Evolutionary conservation across 2,797 vertebrate genomes (phyloP).

Genomic region (Sebastes diaconus): DNA sequence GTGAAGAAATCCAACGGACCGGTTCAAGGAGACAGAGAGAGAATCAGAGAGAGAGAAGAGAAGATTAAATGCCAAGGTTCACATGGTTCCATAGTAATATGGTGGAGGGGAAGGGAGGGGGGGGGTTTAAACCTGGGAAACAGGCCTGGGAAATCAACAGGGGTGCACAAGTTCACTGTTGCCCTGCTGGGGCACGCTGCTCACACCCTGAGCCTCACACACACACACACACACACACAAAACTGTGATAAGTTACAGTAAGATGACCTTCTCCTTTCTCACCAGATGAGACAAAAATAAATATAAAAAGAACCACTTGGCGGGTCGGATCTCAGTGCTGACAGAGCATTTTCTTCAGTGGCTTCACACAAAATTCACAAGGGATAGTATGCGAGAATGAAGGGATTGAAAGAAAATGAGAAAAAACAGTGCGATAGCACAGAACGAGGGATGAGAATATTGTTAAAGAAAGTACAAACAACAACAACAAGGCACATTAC

Average conservation of each 20-base stretch:
- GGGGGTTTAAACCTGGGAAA: slow-evolving; percentile 71
- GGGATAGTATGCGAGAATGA: slow-evolving; percentile 8
- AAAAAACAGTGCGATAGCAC: not conserved
- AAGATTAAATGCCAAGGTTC: slow-evolving; percentile 71
- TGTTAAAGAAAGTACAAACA: slow-evolving; percentile 28
- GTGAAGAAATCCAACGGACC: slow-evolving; percentile 41
- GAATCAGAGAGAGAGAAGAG: slow-evolving; percentile 43
- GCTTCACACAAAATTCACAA: slow-evolving; percentile 14
- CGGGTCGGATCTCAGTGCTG: slow-evolving; percentile 40
- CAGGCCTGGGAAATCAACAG: slow-evolving; percentile 78
- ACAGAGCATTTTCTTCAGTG: slow-evolving; percentile 39
- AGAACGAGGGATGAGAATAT: slow-evolving; percentile 11
- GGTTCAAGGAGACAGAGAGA: slow-evolving; percentile 36
- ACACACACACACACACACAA: slow-evolving; percentile 19
- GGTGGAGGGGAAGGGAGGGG: not conserved
- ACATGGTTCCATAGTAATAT: slow-evolving; percentile 65
- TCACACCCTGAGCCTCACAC: slow-evolving; percentile 48
- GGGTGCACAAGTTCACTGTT: slow-evolving; percentile 57
- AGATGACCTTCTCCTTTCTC: slow-evolving; percentile 65
- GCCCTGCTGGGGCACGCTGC: slow-evolving; percentile 56
- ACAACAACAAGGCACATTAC: slow-evolving; percentile 23
- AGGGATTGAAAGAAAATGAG: not conserved
- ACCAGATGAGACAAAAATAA: slow-evolving; percentile 48
- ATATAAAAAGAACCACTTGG: slow-evolving; percentile 12
- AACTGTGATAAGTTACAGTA: slow-evolving; percentile 66